These are phyloP conservation scores for Stomatorhinus walkeri DNA, from an alignment of 2,797 vertebrate species.

Conservation along the genomic window DNA sequence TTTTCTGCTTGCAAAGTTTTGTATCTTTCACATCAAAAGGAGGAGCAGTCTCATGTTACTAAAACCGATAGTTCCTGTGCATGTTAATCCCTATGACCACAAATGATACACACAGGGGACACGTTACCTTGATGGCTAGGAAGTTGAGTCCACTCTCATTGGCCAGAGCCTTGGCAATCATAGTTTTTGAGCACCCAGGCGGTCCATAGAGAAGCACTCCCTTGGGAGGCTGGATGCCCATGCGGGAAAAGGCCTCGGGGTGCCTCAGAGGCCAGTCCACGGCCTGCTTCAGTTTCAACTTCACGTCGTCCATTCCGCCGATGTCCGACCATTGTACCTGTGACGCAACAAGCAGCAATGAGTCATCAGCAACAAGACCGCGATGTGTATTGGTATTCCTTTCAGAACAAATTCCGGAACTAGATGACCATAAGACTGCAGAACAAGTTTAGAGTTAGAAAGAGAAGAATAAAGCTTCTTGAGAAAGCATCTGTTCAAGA, in stretches of 20 bases:
- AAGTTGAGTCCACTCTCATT: conserved; percentile 93
- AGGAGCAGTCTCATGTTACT: not conserved
- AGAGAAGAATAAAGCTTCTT: not conserved
- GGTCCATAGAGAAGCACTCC: conserved; percentile 91
- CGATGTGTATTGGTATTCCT: not conserved
- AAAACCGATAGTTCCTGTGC: not conserved
- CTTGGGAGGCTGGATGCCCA: conserved; percentile 88
- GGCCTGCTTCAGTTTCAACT: conserved; percentile 87
- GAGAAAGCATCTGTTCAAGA: not conserved
- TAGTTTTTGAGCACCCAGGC: conserved; percentile 95
- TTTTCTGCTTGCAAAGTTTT: not conserved
- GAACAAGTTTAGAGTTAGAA: not conserved
- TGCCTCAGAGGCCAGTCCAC: conserved; percentile 93
- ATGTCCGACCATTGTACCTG: conserved; percentile 93
- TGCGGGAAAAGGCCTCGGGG: conserved; percentile 77
- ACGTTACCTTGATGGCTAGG: conserved; percentile 79
- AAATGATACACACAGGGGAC: not conserved
- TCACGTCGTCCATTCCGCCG: conserved; percentile 85
- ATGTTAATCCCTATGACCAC: not conserved
- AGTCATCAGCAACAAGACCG: not conserved
- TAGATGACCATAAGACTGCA: not conserved
- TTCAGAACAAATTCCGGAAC: not conserved
- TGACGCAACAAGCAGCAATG: conserved; percentile 10
- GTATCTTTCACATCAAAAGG: not conserved
- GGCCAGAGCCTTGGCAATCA: conserved; percentile 93